phyloP scores from a whole-genome alignment of 2,888 invertebrate genomes.

The Dusona sp. region DNA sequence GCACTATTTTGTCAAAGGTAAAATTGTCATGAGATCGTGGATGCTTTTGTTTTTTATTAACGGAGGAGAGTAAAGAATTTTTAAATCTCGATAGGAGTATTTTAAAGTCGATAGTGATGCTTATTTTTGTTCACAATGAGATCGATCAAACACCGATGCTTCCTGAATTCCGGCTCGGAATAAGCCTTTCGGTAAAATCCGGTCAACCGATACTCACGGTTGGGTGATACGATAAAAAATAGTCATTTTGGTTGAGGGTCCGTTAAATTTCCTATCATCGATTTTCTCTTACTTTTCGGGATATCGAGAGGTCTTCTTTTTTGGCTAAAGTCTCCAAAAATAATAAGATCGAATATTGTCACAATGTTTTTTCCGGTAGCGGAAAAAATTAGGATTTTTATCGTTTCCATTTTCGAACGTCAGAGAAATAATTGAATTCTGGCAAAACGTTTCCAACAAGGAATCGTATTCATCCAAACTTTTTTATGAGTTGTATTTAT shows the following conservation, averaged over 20 bases:
- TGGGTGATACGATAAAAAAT: not conserved
- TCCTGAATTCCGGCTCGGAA: slow-evolving; percentile 23
- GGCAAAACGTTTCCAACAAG: too few relatives aligned
- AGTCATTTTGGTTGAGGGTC: not conserved
- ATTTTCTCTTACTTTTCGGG: slow-evolving; percentile 3
- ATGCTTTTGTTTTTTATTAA: not conserved
- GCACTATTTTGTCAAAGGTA: not conserved
- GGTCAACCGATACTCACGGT: slow-evolving; percentile 39
- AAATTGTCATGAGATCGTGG: not conserved
- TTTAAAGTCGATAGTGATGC: not conserved
- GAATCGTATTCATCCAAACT: not conserved
- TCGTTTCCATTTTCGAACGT: not conserved
- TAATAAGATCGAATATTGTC: not conserved
- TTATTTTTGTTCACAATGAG: slow-evolving; percentile 29
- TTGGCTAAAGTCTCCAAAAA: not conserved
- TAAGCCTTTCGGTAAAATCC: slow-evolving; percentile 49
- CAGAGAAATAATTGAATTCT: not conserved
- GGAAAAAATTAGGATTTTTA: not conserved
- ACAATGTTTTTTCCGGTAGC: not conserved
- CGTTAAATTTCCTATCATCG: slow-evolving; percentile 19
- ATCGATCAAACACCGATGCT: slow-evolving; percentile 46
- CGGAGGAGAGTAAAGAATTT: not conserved
- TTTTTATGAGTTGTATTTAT: too few relatives aligned
- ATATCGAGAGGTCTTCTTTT: not conserved
- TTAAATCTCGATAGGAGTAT: not conserved